A percentile compares a stretch with the other conserved stretches of the same genome.
phyloP scores from a whole-genome alignment of 2,797 vertebrate species.

The Hipposideros larvatus region DNA sequence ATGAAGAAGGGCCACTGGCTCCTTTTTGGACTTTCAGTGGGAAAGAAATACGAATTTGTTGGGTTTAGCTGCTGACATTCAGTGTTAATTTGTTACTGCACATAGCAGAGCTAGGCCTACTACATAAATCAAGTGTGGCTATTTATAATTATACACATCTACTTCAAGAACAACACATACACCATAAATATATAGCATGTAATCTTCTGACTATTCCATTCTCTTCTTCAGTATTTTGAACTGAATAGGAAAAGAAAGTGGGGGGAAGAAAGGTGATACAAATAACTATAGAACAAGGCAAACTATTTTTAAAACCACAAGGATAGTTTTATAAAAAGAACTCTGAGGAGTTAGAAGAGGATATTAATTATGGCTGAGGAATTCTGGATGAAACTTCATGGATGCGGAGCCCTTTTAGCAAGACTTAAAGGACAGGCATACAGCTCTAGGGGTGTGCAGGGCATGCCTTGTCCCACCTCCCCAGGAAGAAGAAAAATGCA shows the following conservation, averaged over 20 bases:
- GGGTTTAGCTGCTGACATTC: background rate
- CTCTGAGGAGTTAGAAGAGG: background rate
- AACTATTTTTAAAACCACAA: background rate
- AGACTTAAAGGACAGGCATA: background rate
- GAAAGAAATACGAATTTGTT: background rate
- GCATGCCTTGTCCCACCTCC: no score
- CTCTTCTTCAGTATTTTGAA: constrained; percentile 13
- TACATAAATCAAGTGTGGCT: background rate
- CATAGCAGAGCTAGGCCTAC: background rate
- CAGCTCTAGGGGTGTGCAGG: background rate
- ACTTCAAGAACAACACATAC: background rate
- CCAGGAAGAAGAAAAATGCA: background rate
- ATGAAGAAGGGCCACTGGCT: background rate
- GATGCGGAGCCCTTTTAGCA: background rate
- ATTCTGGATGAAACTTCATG: background rate
- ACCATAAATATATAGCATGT: background rate
- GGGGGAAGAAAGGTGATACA: background rate
- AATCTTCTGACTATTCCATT: background rate
- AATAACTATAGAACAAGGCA: background rate
- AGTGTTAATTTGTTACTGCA: background rate
- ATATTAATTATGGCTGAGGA: no score
- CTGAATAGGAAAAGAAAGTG: background rate
- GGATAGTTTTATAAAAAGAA: background rate
- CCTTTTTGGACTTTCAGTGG: background rate
- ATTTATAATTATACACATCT: background rate